Evolutionary conservation across 2,888 invertebrate genomes (phyloP).

Genomic region (Agelastica alni): DNA sequence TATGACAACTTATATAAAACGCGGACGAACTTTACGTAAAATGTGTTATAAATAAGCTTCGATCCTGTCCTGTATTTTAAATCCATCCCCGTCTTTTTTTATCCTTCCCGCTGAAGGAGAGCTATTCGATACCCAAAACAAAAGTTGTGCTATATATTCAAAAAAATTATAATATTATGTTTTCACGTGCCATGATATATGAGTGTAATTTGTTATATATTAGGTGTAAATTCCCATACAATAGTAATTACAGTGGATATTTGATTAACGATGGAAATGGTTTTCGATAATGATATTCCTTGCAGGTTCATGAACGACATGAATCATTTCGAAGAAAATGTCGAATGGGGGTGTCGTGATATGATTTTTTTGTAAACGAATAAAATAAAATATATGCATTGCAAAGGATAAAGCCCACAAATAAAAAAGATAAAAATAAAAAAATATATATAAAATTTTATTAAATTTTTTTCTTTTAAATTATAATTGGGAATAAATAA

Average conservation of each 20-base stretch:
- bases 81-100: neutral
- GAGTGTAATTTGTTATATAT: slow-evolving; percentile 45
- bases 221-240: slow-evolving; percentile 48
- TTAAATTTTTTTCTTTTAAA: too few species aligned
- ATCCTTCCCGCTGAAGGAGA: neutral
- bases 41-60: too few species aligned
- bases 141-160: slow-evolving; percentile 1
- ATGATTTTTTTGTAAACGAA: too few species aligned
- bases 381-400: too few species aligned
- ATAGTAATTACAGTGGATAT: slow-evolving; percentile 38
- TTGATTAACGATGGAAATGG: slow-evolving; percentile 30
- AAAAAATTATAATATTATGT: slow-evolving; percentile 20
- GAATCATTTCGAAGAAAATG: slow-evolving; percentile 3
- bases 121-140: neutral
- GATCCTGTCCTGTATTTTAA: neutral
- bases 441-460: too few species aligned
- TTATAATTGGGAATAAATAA: too few species aligned
- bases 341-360: slow-evolving; percentile 1
- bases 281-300: slow-evolving; percentile 27
- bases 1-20: too few species aligned
- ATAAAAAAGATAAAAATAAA: too few species aligned
- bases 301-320: slow-evolving; percentile 4
- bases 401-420: too few species aligned
- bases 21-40: too few species aligned
- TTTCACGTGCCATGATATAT: slow-evolving; percentile 30